Conservation (phyloP, 64 coral and sea anemone species). For the Pocillopora damicornis region DNA sequence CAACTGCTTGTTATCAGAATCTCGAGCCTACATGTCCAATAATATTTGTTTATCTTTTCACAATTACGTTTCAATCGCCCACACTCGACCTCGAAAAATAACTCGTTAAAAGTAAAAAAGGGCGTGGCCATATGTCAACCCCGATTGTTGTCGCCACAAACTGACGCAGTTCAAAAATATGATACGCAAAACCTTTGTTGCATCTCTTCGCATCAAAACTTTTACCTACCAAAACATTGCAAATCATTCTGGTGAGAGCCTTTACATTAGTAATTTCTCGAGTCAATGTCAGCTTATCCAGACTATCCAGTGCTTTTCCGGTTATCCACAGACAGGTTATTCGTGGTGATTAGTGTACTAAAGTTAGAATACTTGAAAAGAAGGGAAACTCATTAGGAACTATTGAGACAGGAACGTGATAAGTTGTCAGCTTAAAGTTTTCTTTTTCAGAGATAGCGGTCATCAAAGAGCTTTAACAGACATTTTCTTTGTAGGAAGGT, state of each 20-base stretch:
- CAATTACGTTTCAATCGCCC: constrained; percentile 6
- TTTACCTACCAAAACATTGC: background rate
- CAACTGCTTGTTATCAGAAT: background rate
- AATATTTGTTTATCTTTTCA: constrained; percentile 35
- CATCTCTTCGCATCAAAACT: background rate
- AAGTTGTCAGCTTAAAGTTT: background rate
- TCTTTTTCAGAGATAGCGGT: background rate
- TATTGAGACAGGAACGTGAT: background rate
- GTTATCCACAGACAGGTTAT: background rate
- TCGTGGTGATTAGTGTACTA: background rate
- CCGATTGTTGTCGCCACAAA: background rate
- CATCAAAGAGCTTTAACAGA: background rate
- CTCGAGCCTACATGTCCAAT: background rate
- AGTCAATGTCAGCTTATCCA: background rate
- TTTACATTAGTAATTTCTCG: background rate
- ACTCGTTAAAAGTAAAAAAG: background rate
- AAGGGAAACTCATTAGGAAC: background rate
- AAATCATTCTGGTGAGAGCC: background rate
- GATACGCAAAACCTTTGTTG: background rate
- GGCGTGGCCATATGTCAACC: constrained; percentile 10
- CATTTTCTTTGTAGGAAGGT: background rate
- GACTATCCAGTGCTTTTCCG: background rate
- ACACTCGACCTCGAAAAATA: constrained; percentile 12
- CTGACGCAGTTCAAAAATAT: background rate
- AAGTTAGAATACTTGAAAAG: background rate